Conservation (phyloP, 2,888 invertebrate genomes). For the Cheilosia scutellata region DNA sequence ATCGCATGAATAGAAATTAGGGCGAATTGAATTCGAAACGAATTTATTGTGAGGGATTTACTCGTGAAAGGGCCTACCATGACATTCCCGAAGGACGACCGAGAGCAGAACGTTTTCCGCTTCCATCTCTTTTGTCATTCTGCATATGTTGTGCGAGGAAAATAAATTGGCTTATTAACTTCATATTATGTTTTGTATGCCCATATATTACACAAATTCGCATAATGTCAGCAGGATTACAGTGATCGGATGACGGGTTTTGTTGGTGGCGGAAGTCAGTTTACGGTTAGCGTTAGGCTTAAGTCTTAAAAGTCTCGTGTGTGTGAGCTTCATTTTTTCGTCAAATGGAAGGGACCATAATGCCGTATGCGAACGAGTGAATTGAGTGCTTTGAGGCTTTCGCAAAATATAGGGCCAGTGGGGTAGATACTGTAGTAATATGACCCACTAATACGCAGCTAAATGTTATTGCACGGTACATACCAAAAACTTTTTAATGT, state of each 20-base stretch:
- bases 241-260: constrained; percentile 60
- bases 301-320: no score
- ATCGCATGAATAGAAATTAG: constrained; percentile 75
- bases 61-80: constrained; percentile 28
- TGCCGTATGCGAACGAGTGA: no score
- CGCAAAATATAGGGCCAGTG: no score
- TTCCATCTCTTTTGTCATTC: constrained; percentile 24
- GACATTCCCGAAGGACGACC: constrained; percentile 53
- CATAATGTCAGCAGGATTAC: constrained; percentile 71
- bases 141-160: constrained; percentile 49
- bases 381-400: no score
- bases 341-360: no score
- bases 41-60: constrained; percentile 73
- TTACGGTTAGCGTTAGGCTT: background rate
- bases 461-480: no score
- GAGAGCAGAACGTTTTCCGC: constrained; percentile 21
- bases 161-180: constrained; percentile 76
- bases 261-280: constrained; percentile 12
- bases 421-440: no score
- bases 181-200: constrained; percentile 71
- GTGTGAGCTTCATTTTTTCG: no score
- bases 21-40: constrained; percentile 75
- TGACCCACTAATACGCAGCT: no score
- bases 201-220: constrained; percentile 70
- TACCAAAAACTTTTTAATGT: no score